Conservation (phyloP, 2,113 vertebrate species). For the Oreotragus oreotragus region DNA sequence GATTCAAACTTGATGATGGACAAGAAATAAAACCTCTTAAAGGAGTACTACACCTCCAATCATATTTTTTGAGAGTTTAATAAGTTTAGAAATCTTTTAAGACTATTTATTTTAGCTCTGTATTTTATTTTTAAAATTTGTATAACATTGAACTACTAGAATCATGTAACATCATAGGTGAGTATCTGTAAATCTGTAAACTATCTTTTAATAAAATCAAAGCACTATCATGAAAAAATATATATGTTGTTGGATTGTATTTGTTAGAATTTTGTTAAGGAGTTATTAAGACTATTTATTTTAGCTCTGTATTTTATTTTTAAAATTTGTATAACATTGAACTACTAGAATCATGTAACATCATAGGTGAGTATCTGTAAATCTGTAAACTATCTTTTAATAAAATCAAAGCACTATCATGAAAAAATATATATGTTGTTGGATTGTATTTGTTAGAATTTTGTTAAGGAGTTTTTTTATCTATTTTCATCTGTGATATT, state of each 20-base stretch:
- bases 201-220: constrained; percentile 22
- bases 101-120: not conserved
- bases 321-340: not conserved
- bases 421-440: not conserved
- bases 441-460: too few species aligned
- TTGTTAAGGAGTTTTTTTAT: too few species aligned
- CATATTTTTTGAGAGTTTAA: not conserved
- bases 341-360: not conserved
- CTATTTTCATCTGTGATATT: too few species aligned
- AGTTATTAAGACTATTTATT: not conserved
- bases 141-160: not conserved
- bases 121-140: constrained; percentile 22
- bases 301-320: constrained; percentile 15
- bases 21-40: not conserved
- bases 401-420: not conserved
- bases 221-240: not conserved
- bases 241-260: too few species aligned
- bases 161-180: not conserved
- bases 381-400: not conserved
- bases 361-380: not conserved
- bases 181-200: constrained; percentile 2
- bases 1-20: not conserved
- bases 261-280: too few species aligned
- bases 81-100: not conserved
- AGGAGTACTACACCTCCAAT: not conserved